A percentile compares a stretch with the other conserved stretches of the same genome.
phyloP scores from a whole-genome alignment of 2,113 vertebrate genomes.

The Dasyornis broadbenti region DNA sequence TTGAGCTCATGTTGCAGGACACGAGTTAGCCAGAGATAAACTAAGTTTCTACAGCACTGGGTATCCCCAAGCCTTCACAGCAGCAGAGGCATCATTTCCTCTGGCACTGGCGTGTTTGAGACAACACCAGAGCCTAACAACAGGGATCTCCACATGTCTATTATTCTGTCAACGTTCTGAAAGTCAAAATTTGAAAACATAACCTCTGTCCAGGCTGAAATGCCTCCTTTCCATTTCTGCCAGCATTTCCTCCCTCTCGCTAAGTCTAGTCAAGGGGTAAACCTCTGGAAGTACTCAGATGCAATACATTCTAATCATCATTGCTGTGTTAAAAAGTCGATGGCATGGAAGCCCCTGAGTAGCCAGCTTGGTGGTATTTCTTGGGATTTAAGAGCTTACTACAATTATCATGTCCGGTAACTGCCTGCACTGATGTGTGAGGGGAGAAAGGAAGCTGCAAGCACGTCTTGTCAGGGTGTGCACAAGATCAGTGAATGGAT shows the following conservation, averaged over 20 bases:
- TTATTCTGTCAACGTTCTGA: not conserved
- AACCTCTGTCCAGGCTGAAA: not conserved
- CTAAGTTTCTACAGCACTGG: not conserved
- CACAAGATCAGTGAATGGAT: not conserved
- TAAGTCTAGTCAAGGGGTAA: not conserved
- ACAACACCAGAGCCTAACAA: not conserved
- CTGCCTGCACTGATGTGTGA: not conserved
- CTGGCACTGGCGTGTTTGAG: not conserved
- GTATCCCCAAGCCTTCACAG: not conserved
- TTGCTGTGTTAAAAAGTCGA: not conserved
- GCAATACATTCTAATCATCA: not conserved
- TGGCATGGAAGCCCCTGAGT: not conserved
- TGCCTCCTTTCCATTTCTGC: not conserved
- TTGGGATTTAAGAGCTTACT: conserved; percentile 40
- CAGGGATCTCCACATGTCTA: not conserved
- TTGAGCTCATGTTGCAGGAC: not conserved
- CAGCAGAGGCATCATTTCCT: not conserved
- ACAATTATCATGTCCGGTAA: conserved; percentile 27
- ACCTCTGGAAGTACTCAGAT: not conserved
- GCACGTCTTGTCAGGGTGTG: not conserved
- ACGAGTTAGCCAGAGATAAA: not conserved
- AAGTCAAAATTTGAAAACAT: not conserved
- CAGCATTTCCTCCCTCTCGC: not conserved
- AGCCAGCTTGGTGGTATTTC: conserved; percentile 26
- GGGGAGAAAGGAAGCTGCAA: not conserved